Evolutionary conservation across 2,797 vertebrate species (phyloP).

Genomic region (Erithacus rubecula): DNA sequence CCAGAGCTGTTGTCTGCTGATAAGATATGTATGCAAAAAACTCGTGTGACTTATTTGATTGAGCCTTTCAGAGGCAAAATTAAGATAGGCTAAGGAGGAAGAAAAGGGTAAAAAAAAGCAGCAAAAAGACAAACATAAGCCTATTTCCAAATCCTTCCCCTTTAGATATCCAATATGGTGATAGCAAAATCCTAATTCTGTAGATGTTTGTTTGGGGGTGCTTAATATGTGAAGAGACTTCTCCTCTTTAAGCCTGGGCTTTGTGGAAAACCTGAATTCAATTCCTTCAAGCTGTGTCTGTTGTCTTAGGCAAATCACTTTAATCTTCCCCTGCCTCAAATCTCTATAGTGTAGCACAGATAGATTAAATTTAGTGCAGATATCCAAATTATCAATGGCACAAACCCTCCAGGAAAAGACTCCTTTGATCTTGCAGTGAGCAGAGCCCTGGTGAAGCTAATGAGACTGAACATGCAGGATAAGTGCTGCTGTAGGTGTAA

Average conservation of each 20-base stretch:
- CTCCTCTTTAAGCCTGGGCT: neutral
- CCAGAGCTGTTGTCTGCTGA: neutral
- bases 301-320: slow-evolving; percentile 58
- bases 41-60: neutral
- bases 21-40: neutral
- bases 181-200: slow-evolving; percentile 28
- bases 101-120: neutral
- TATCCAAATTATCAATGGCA: slow-evolving; percentile 47
- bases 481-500: neutral
- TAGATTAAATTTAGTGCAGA: slow-evolving; percentile 51
- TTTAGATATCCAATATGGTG: neutral
- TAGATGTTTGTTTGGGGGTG: neutral
- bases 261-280: neutral
- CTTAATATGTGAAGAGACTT: neutral
- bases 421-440: slow-evolving; percentile 21
- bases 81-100: neutral
- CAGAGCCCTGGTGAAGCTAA: neutral
- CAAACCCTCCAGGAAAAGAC: slow-evolving; percentile 20
- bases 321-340: slow-evolving; percentile 47
- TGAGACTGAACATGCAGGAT: neutral
- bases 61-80: neutral
- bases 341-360: slow-evolving; percentile 13
- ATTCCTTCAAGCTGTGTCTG: neutral
- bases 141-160: neutral
- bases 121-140: slow-evolving; percentile 11